A percentile compares a stretch with the other conserved stretches of the same genome.
Evolutionary conservation across 2,113 vertebrate genomes (phyloP).

Genomic region (Rhea pennata): DNA sequence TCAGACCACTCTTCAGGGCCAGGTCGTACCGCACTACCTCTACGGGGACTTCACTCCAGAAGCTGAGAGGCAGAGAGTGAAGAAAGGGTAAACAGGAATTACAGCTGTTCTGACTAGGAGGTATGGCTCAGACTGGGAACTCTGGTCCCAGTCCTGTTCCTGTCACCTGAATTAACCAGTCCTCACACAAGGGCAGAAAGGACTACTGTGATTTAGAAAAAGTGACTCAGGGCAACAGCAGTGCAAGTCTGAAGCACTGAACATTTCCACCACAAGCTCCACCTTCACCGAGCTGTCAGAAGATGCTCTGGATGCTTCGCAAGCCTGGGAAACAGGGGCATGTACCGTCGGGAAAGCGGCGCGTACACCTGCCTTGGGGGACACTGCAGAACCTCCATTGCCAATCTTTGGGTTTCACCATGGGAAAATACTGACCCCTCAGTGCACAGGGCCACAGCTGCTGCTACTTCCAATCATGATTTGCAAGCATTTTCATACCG

Average conservation of each 20-base stretch:
- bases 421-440: neutral
- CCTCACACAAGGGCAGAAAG: neutral
- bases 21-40: too few species aligned
- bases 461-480: conserved; percentile 9
- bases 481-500: neutral
- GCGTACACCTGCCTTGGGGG: neutral
- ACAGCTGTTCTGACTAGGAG: neutral
- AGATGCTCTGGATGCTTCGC: neutral
- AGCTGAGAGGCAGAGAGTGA: neutral
- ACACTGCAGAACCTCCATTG: neutral
- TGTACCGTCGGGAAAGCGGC: neutral
- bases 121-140: neutral
- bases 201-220: neutral
- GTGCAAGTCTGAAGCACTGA: neutral
- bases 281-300: neutral
- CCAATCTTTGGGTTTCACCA: neutral
- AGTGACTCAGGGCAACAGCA: neutral
- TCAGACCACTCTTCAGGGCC: neutral
- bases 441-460: neutral
- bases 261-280: neutral
- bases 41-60: neutral
- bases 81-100: neutral
- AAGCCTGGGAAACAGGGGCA: neutral
- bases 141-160: neutral
- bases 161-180: neutral